Evolutionary conservation across 1,140 invertebrate genomes (phyloP).

Genomic region (Octopus sinensis): DNA sequence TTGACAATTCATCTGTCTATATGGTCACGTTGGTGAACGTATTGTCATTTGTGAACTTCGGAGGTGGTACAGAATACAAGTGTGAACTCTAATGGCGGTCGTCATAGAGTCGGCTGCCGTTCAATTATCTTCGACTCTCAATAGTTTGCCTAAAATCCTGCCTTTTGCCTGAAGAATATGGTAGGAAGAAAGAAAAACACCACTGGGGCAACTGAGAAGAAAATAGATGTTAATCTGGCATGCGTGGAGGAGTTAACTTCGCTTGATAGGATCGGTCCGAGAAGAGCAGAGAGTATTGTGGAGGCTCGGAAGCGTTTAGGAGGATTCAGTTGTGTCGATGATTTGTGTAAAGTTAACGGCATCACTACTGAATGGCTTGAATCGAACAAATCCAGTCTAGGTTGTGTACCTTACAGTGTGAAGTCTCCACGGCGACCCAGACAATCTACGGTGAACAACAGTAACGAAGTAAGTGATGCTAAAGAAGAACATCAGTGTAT

Average conservation of each 20-base stretch:
- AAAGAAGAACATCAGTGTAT: neutral
- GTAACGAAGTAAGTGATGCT: neutral
- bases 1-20: too few species aligned
- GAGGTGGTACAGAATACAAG: too few species aligned
- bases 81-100: constrained; percentile 5
- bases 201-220: constrained; percentile 22
- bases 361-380: constrained; percentile 7
- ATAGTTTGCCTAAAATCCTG: neutral
- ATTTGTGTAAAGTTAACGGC: neutral
- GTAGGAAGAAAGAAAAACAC: constrained; percentile 6
- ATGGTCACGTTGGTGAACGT: too few species aligned
- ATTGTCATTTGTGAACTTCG: too few species aligned
- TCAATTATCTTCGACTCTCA: neutral
- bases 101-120: neutral
- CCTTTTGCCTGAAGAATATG: neutral
- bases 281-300: constrained; percentile 58
- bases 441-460: neutral
- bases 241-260: constrained; percentile 52
- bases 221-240: constrained; percentile 55
- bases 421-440: neutral
- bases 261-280: constrained; percentile 53
- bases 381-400: neutral
- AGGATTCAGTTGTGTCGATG: neutral
- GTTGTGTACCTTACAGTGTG: neutral
- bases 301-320: constrained; percentile 45